phyloP scores from a whole-genome alignment of 1,140 invertebrate species.

The Calliopsis andreniformis region DNA sequence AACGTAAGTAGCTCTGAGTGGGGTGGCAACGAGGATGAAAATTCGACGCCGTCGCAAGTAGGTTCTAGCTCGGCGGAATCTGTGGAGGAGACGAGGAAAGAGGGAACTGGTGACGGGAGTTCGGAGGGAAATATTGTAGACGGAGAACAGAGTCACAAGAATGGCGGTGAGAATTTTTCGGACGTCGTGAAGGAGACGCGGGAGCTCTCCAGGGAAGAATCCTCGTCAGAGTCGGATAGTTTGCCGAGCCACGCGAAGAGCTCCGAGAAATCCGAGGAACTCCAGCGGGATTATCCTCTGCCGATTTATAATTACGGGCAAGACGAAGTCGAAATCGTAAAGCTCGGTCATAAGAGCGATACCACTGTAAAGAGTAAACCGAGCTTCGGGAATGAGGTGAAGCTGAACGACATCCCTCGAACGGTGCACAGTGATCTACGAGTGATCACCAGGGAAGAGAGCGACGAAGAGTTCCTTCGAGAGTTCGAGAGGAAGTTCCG shows the following conservation, averaged over 20 bases:
- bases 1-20: constrained; percentile 38
- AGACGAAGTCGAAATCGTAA: constrained; percentile 81
- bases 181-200: constrained; percentile 62
- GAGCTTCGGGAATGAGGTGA: constrained; percentile 26
- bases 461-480: constrained; percentile 72
- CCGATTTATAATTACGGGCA: constrained; percentile 67
- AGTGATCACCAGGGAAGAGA: constrained; percentile 68
- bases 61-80: not conserved
- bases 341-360: constrained; percentile 69
- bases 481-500: constrained; percentile 72
- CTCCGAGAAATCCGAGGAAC: constrained; percentile 64
- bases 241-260: constrained; percentile 10
- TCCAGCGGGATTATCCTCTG: constrained; percentile 69
- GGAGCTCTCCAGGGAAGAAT: constrained; percentile 51
- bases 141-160: not conserved
- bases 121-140: not conserved
- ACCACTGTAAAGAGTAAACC: not conserved
- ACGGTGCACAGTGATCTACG: constrained; percentile 56
- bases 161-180: not conserved
- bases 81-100: not conserved
- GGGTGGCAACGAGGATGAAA: not conserved
- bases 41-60: not conserved
- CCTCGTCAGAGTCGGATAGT: constrained; percentile 42
- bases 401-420: constrained; percentile 16
- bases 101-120: too few relatives aligned